Base-by-base conservation (phyloP, 2,888 invertebrate genomes). In the Falcaria lacertinaria region DNA sequence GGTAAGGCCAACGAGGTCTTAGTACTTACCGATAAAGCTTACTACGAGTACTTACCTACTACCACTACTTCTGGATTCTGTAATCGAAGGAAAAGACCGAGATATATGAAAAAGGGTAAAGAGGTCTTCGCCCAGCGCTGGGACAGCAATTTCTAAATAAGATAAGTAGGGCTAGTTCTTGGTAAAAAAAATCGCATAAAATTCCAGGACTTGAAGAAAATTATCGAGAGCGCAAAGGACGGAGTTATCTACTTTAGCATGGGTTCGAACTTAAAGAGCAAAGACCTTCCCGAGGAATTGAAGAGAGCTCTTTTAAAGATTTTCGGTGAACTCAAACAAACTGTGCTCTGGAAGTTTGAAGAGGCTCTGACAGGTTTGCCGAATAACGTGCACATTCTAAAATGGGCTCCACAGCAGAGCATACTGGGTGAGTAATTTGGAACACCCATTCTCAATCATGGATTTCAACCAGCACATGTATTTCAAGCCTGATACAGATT, bases 301-400 rank as follows among this genome's bases (percentile, higher is more conserved):
- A 67, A 69, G 38, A 45, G 45, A 0, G 47, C 52, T 1, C 59
- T 89, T 1, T 37, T 88, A 0, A 62, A 68, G 17, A 69, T 75
- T 25, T 86, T 90, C 41, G 57, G 74, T 1, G 60, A 53, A 15
- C 51, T 90, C 33, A 80, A 85, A 39, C 81, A 89, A 47, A 78
- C 74, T 2, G 80, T 90, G 0, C 35, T 90, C 1, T 89, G 87
- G 89, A 89, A 87, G 54, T 83, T 80, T 44, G 84, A 84, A 54
- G 74, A 74, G 40, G 50, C 59, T 0, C 34, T 81, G n/a, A 63
- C 69, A 0, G 55, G 69, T 43, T 42, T 67, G 7, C 81, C 84
- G 0, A 62, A 69, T 19, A 89, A 90, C 52, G 78, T 90, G 2
- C 74, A 75, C 36, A 65, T 87, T 4, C 44, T 74, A n/a, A 69